Conservation (phyloP, 2,888 invertebrate genomes). For the Lamellibrachia columna region DNA sequence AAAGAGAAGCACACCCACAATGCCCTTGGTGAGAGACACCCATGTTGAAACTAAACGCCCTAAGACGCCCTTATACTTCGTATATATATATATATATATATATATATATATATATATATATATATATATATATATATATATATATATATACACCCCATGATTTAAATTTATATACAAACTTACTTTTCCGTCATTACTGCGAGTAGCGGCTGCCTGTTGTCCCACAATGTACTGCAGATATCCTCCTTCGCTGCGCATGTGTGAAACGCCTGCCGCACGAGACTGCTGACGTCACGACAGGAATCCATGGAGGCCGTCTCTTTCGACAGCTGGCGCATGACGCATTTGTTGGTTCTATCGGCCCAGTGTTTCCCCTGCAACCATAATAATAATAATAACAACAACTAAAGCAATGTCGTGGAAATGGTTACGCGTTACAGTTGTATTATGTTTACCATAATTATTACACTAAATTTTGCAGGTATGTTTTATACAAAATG, state of each 20-base stretch:
- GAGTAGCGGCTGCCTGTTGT: neutral
- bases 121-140: too few relatives aligned
- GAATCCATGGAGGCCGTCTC: neutral
- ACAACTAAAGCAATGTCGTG: neutral
- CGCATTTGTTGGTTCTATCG: neutral
- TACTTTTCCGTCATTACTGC: neutral
- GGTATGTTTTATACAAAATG: too few relatives aligned
- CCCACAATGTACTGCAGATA: slow-evolving; percentile 2
- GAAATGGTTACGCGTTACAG: neutral
- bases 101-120: too few relatives aligned
- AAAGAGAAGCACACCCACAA: too few relatives aligned
- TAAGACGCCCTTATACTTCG: too few relatives aligned
- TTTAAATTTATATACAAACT: neutral
- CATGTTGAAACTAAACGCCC: too few relatives aligned
- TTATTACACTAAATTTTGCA: too few relatives aligned
- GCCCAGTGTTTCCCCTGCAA: slow-evolving; percentile 11
- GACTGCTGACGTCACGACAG: slow-evolving; percentile 6
- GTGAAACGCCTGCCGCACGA: neutral
- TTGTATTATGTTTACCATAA: too few relatives aligned
- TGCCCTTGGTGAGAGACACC: too few relatives aligned
- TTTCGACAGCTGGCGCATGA: neutral
- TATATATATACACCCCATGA: too few relatives aligned
- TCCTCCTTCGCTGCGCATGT: neutral
- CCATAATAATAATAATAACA: neutral
- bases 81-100: too few relatives aligned